A percentile compares a stretch with the other conserved stretches of the same genome.
Evolutionary conservation across 2,113 vertebrate genomes (phyloP).

Genomic region (Centropristis striata): DNA sequence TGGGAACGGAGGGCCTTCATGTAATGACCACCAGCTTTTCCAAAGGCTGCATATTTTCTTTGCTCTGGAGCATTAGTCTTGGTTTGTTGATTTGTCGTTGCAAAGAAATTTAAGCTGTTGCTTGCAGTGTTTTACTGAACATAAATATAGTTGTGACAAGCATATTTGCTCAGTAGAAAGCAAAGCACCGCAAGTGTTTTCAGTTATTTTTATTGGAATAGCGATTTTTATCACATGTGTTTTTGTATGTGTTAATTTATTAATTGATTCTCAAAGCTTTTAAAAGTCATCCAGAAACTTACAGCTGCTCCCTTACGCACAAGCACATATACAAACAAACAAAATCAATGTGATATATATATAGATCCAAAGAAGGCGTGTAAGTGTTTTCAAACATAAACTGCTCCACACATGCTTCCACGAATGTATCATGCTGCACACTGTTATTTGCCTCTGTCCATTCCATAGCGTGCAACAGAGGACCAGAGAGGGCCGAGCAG

Average conservation of each 20-base stretch:
- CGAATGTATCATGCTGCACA: slow-evolving; percentile 17
- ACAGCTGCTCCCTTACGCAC: not conserved
- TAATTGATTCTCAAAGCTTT: slow-evolving; percentile 17
- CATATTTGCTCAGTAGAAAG: not conserved
- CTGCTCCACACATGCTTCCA: too few species aligned
- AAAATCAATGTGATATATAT: slow-evolving; percentile 13
- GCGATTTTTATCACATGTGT: not conserved
- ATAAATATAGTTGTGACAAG: not conserved
- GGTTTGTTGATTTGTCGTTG: slow-evolving; percentile 24
- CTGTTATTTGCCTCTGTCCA: slow-evolving; percentile 52
- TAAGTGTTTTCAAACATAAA: too few species aligned
- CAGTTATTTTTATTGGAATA: not conserved
- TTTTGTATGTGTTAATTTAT: not conserved
- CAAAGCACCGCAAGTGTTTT: not conserved
- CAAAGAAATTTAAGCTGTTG: not conserved
- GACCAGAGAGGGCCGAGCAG: slow-evolving; percentile 50
- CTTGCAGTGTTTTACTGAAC: slow-evolving; percentile 6
- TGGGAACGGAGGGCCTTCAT: slow-evolving; percentile 33
- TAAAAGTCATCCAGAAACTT: slow-evolving; percentile 4
- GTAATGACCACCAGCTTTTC: slow-evolving; percentile 44
- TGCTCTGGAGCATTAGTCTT: slow-evolving; percentile 10
- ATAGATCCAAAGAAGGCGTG: too few species aligned
- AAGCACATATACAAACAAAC: not conserved
- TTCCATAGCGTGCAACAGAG: slow-evolving; percentile 58
- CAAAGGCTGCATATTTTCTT: slow-evolving; percentile 32